Percentiles rank a stretch among this genome's conserved stretches.
phyloP scores from a whole-genome alignment of 2,888 invertebrate genomes.

The Polymixis flavicincta region DNA sequence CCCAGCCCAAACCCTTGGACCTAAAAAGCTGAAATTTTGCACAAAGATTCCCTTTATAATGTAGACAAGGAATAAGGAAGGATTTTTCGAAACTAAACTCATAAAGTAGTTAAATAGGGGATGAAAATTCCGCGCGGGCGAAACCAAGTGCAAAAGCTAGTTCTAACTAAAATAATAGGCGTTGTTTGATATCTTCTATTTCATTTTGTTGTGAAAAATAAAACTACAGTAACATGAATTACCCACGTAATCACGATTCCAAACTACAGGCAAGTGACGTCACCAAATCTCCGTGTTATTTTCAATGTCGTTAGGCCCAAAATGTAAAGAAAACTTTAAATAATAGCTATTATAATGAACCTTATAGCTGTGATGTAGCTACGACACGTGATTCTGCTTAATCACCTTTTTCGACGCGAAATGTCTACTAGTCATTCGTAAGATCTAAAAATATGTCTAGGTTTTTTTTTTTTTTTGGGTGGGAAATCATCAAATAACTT shows the following conservation, averaged over 20 bases:
- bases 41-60: too few relatives aligned
- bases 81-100: too few relatives aligned
- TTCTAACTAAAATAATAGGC: background rate
- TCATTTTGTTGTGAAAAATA: background rate
- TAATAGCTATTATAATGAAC: constrained; percentile 12
- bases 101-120: too few relatives aligned
- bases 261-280: constrained; percentile 28
- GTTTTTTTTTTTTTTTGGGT: too few relatives aligned
- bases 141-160: background rate
- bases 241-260: constrained; percentile 1
- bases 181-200: background rate
- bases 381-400: constrained; percentile 31
- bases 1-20: too few relatives aligned
- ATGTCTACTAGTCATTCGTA: background rate
- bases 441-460: constrained; percentile 9
- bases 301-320: constrained; percentile 42
- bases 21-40: too few relatives aligned
- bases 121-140: too few relatives aligned
- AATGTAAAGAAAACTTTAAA: constrained; percentile 27
- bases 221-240: background rate
- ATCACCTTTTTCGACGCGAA: constrained; percentile 25
- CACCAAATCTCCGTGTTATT: constrained; percentile 30
- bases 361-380: constrained; percentile 7
- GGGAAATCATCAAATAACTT: too few relatives aligned
- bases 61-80: too few relatives aligned